Evolutionary conservation across 2,113 vertebrate genomes (phyloP).

Genomic region (Lophochroa leadbeateri): DNA sequence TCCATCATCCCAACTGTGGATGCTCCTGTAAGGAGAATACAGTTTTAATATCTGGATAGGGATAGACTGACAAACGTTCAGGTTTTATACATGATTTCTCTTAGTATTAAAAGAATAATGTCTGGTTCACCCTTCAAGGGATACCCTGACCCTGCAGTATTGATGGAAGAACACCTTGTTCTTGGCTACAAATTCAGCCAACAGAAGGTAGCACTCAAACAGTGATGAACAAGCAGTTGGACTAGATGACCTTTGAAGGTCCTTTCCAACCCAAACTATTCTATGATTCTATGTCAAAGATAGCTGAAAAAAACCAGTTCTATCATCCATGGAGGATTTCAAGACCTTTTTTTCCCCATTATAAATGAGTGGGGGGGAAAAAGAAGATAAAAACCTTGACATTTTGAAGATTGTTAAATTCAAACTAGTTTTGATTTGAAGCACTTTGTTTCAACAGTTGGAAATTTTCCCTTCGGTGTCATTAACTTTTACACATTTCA

Average conservation of each 20-base stretch:
- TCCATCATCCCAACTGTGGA: not conserved
- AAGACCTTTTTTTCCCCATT: not conserved
- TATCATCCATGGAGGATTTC: not conserved
- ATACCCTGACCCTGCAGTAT: not conserved
- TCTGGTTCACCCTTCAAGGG: not conserved
- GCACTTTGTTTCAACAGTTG: not conserved
- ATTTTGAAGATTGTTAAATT: not conserved
- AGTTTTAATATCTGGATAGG: not conserved
- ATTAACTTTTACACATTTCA: not conserved
- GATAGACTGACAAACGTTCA: not conserved
- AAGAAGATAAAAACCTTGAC: not conserved
- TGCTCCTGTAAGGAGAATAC: not conserved
- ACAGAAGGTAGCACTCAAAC: not conserved
- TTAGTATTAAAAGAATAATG: not conserved
- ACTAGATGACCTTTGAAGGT: not conserved
- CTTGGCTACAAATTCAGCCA: not conserved
- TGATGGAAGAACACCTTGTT: not conserved
- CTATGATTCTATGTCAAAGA: not conserved
- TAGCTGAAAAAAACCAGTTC: not conserved
- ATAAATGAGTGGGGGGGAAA: not conserved
- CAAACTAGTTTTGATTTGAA: not conserved
- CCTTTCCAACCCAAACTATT: not conserved
- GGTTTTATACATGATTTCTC: not conserved
- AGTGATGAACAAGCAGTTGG: not conserved
- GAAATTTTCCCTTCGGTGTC: not conserved